Evolutionary conservation across 2,797 vertebrate species (phyloP), one percentile per base, ranked within the genome.

Genomic region (Hipposideros larvatus): DNA sequence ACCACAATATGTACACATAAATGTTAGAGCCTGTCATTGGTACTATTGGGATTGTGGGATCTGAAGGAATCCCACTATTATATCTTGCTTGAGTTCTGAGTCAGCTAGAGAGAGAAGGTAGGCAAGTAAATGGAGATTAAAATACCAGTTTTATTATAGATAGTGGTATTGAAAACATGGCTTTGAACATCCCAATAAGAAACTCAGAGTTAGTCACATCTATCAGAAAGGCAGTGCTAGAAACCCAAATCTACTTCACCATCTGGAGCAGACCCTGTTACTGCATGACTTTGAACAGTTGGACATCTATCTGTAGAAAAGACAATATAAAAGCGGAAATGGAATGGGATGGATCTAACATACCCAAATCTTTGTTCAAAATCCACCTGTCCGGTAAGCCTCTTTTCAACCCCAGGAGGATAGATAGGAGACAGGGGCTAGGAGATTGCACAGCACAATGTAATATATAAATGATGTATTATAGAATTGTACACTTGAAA

Each of bases 251-350:
- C 15, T 7, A 43, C 24, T 4, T 46, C 5, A 15, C 5, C 18
- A 48, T 13, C 14, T 5, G 6, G 51, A 16, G 10, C 2, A 57
- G 3, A 68, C 2, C 1, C 0, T 46, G 46, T 63, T 37, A 31
- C 10, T 77, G 37, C 7, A 19, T 51, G 41, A 70, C 2, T 68
- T 85, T 18, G 10, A 28, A 65, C 16, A 46, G 10, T 37, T 19
- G 37, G 22, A 68, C 34, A 37, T 37, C n/a, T 37, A 37, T 68
- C 4, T 86, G 13, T 77, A 86, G 24, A 31, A 59, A 68, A 41
- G 34, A 43, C 28, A 66, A 19, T 31, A 61, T 53, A 85, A 68
- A 70, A 37, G 18, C 55, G 18, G 24, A 48, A 57, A 86, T 6
- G 41, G 15, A 77, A 31, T 46, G 66, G 59, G 63, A 43, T 65